These are phyloP conservation scores for Sipunculus nudus DNA, from an alignment of 2,888 invertebrate genomes.

Conservation along the genomic window DNA sequence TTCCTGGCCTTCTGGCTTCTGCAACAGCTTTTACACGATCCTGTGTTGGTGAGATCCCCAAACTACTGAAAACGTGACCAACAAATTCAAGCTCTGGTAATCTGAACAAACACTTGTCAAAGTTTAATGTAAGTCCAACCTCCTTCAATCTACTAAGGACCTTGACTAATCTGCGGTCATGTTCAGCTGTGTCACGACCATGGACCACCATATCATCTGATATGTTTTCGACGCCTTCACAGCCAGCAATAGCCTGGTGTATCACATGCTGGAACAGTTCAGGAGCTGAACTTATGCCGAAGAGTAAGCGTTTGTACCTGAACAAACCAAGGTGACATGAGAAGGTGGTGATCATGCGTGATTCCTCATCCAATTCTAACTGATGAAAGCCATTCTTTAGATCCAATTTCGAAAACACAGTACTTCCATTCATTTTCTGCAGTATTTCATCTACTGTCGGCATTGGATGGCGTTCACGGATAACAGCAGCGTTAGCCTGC, in stretches of 20 bases:
- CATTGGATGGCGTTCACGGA: conserved; percentile 24
- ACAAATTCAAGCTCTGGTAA: conserved; percentile 4
- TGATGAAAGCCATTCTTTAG: conserved; percentile 19
- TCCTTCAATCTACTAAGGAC: conserved; percentile 19
- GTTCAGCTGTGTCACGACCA: background rate
- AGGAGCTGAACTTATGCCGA: conserved; percentile 18
- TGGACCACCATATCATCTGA: conserved; percentile 9
- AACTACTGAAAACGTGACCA: conserved; percentile 17
- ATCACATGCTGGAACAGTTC: conserved; percentile 21
- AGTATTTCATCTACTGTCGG: conserved; percentile 26
- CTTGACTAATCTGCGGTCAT: conserved; percentile 7
- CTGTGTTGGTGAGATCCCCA: background rate
- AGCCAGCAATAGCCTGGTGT: conserved; percentile 6
- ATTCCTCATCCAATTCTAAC: conserved; percentile 14
- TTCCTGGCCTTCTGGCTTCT: conserved; percentile 41
- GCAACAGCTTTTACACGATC: conserved; percentile 12
- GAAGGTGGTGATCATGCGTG: conserved; percentile 21
- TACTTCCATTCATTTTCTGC: conserved; percentile 5
- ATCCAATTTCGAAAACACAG: conserved; percentile 16
- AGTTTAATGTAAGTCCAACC: conserved; percentile 6
- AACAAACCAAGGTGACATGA: conserved; percentile 6
- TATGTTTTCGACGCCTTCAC: conserved; percentile 10
- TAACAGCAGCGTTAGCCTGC: conserved; percentile 31
- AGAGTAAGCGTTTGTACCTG: conserved; percentile 15
- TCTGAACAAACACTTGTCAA: conserved; percentile 1